Evolutionary conservation across 2,797 vertebrate species (phyloP), one percentile per base, ranked within the genome.

Genomic region (Staurois parvus): DNA sequence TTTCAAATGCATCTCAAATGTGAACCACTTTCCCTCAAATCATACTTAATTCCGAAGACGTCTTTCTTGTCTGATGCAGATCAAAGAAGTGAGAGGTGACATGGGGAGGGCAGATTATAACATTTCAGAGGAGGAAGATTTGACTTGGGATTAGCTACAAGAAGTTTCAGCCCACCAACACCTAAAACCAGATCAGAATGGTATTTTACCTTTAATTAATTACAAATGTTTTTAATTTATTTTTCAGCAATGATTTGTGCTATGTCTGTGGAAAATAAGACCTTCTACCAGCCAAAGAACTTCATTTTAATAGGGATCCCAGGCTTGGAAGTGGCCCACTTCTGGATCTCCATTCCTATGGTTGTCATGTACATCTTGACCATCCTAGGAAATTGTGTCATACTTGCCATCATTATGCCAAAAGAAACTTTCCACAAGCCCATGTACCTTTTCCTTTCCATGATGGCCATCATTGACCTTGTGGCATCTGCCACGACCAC

Each of bases 401-500:
- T 84, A 67, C 66, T 84, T 10, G 26, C 28, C 13, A 62, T 84
- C 48, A 84, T 84, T 28, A 4, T 84, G 32, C 64, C 74, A 11
- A 69, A 77, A 29, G 67, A 84, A 67, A 62, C 42, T 26, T 62
- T 84, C 34, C 82, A 84, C 72, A 84, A 77, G 15, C 82, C 82
- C 2, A 84, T 77, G 82, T 84, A 84, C 48, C 66, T 84, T 1
- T 84, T 84, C 45, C 74, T 84, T 2, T 84, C 28, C 3, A 76
- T 84, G 82, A 56, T 84, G 68, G 76, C 82, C 6, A 77, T 84
- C 2, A 76, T 84, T 42, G 82, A 84, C 26, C 64, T 84, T 8
- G 74, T 84, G 66, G 82, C 62, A 6, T 77, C 82, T 2, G 75
- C 59, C 24, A 90, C 91, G 15, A 91, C 88, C 0, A 0, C 91